Percentiles rank a stretch among this genome's conserved stretches.
phyloP scores from a whole-genome alignment of 2,797 vertebrate species.

The Esox masquinongy region DNA sequence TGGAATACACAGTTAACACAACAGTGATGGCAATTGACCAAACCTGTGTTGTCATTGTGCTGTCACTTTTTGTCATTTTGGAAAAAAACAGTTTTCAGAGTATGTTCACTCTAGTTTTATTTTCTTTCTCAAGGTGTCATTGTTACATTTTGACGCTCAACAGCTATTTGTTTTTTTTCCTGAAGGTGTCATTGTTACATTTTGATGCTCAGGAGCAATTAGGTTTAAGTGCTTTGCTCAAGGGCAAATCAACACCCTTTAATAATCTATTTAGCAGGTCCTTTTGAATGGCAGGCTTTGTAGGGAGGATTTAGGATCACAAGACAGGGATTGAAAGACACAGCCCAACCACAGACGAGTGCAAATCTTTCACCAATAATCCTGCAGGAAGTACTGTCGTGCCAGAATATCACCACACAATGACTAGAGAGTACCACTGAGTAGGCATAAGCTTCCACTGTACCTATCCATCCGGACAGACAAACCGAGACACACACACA shows the following conservation, averaged over 20 bases:
- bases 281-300: too few relatives aligned
- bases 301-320: too few relatives aligned
- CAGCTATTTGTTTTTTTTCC: too few relatives aligned
- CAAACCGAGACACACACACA: constrained; percentile 2
- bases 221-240: too few relatives aligned
- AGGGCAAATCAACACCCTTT: too few relatives aligned
- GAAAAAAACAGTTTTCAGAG: not conserved
- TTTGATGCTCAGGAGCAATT: too few relatives aligned
- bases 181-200: too few relatives aligned
- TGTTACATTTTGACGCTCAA: too few relatives aligned
- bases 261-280: too few relatives aligned
- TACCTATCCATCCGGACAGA: not conserved
- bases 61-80: not conserved
- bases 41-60: not conserved
- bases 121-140: not conserved
- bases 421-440: not conserved
- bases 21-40: constrained; percentile 53
- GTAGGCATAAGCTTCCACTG: not conserved
- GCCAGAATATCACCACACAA: constrained; percentile 1
- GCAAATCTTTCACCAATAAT: constrained; percentile 13
- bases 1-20: constrained; percentile 66
- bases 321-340: too few relatives aligned
- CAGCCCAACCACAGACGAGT: too few relatives aligned
- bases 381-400: not conserved
- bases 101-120: not conserved